phyloP scores from a whole-genome alignment of 1,140 invertebrate genomes.

The Episyrphus balteatus region DNA sequence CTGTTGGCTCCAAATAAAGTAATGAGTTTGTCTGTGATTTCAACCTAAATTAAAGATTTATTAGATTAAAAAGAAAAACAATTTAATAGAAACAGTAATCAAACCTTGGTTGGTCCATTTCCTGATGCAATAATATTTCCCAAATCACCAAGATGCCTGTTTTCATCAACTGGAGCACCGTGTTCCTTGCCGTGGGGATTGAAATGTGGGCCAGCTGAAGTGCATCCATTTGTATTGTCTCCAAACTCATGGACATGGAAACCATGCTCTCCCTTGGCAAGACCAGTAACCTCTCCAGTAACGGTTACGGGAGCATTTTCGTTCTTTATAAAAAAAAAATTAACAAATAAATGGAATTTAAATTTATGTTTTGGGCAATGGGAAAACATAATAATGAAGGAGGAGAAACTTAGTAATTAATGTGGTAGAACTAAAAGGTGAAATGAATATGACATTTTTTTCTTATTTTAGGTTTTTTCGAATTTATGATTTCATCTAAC shows the following conservation, averaged over 20 bases:
- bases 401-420: no score
- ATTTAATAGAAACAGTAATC: background rate
- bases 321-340: slow-evolving; percentile 31
- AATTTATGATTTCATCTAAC: no score
- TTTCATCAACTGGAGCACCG: slow-evolving; percentile 61
- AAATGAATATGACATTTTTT: no score
- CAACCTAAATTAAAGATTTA: slow-evolving; percentile 35
- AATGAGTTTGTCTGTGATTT: slow-evolving; percentile 63
- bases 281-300: slow-evolving; percentile 57
- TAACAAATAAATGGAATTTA: background rate
- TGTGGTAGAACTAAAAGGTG: no score
- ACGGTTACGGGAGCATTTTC: slow-evolving; percentile 48
- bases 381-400: no score
- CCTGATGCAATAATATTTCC: slow-evolving; percentile 72
- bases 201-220: slow-evolving; percentile 89
- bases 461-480: no score
- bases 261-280: slow-evolving; percentile 59
- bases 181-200: slow-evolving; percentile 81
- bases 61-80: background rate
- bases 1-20: slow-evolving; percentile 62
- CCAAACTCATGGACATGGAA: slow-evolving; percentile 98
- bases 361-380: no score
- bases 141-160: slow-evolving; percentile 83
- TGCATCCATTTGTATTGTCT: slow-evolving; percentile 93
- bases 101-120: slow-evolving; percentile 54